These are phyloP conservation scores for Nasonovia ribisnigri DNA, from an alignment of 2,888 invertebrate genomes.

Conservation along the genomic window DNA sequence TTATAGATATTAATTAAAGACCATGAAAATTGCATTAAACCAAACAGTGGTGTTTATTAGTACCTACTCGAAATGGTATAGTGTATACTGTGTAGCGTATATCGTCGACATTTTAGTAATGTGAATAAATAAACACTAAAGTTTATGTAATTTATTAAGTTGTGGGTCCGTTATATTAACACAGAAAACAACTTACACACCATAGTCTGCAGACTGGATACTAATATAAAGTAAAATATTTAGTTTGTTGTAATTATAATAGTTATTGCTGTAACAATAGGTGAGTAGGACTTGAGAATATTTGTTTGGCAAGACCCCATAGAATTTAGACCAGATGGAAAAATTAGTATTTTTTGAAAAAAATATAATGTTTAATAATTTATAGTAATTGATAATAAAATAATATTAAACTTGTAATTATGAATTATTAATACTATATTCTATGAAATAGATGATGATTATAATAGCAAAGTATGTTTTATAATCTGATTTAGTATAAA, in stretches of 20 bases:
- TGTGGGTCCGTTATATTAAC: background rate
- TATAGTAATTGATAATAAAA: background rate
- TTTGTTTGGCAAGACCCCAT: background rate
- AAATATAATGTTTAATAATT: no score
- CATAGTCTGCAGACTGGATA: no score
- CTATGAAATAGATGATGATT: background rate
- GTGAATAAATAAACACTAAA: background rate
- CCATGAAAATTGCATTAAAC: background rate
- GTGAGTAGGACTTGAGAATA: background rate
- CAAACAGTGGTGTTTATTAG: background rate
- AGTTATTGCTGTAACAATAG: background rate
- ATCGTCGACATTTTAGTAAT: background rate
- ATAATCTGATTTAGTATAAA: background rate
- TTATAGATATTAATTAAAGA: background rate
- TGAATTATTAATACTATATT: background rate
- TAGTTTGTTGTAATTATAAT: background rate
- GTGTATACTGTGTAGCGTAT: no score
- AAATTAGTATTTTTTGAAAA: background rate
- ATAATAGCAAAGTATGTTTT: background rate
- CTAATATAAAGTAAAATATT: background rate
- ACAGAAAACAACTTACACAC: background rate
- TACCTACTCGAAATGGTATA: background rate
- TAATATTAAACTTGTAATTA: no score
- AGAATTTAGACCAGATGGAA: background rate
- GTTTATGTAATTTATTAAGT: background rate